Conservation (phyloP, 2,797 vertebrate species). For the Epinephelus awoara region DNA sequence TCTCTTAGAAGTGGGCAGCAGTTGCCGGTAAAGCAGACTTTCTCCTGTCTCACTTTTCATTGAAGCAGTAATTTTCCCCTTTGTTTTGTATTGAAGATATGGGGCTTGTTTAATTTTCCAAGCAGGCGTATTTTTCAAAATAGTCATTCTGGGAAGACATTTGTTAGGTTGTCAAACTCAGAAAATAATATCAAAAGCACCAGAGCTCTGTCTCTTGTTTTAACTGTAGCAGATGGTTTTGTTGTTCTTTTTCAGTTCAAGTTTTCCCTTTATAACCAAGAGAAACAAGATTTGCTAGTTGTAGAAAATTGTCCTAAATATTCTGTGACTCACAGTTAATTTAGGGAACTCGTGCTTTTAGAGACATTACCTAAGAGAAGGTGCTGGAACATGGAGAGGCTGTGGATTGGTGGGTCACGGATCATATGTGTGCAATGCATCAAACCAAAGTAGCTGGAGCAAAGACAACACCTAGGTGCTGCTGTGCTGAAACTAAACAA, state of each 20-base stretch:
- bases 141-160: slow-evolving; percentile 46
- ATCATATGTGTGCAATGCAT: too few species aligned
- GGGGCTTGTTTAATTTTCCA: slow-evolving; percentile 51
- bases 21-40: slow-evolving; percentile 42
- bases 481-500: too few species aligned
- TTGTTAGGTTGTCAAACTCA: slow-evolving; percentile 31
- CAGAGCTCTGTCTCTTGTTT: slow-evolving; percentile 15
- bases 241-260: slow-evolving; percentile 23
- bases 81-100: slow-evolving; percentile 54
- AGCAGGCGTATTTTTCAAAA: slow-evolving; percentile 45
- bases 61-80: slow-evolving; percentile 39
- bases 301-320: neutral
- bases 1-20: slow-evolving; percentile 63
- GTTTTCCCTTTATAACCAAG: slow-evolving; percentile 33
- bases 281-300: slow-evolving; percentile 17
- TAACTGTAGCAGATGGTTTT: slow-evolving; percentile 28
- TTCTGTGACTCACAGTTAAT: slow-evolving; percentile 15
- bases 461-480: too few species aligned
- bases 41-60: slow-evolving; percentile 59
- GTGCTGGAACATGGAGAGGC: too few species aligned
- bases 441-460: too few species aligned
- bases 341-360: slow-evolving; percentile 14
- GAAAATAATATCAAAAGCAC: slow-evolving; percentile 38
- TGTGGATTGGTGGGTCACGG: too few species aligned
- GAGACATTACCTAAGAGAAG: neutral